Conservation (phyloP, 2,888 invertebrate genomes). For the Orthonevra nobilis region DNA sequence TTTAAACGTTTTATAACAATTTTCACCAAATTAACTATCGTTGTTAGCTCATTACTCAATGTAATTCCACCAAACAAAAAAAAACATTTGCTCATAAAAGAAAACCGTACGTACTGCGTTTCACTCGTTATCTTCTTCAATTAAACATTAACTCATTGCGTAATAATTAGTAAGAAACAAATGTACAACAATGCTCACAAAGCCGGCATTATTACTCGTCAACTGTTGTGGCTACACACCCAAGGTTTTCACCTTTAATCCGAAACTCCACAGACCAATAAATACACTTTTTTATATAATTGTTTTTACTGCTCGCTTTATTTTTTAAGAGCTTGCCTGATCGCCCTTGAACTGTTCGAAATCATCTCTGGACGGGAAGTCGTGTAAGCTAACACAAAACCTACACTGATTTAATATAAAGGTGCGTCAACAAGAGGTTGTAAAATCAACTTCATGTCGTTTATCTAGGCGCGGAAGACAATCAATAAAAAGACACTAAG, state of each 20-base stretch:
- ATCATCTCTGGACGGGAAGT: neutral
- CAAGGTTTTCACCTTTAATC: neutral
- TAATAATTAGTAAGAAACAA: neutral
- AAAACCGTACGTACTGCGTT: neutral
- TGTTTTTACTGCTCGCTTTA: neutral
- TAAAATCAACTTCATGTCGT: slow-evolving; percentile 11
- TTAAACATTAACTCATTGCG: neutral
- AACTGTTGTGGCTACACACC: too few species aligned
- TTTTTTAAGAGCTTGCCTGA: neutral
- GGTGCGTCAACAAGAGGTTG: slow-evolving; percentile 12
- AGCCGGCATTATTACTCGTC: neutral
- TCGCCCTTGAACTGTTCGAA: slow-evolving; percentile 19
- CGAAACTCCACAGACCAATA: neutral
- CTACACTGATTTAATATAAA: neutral
- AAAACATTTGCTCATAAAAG: too few species aligned
- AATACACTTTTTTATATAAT: neutral
- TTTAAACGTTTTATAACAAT: neutral
- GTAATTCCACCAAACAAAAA: neutral
- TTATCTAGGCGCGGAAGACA: slow-evolving; percentile 22
- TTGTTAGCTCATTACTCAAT: slow-evolving; percentile 5
- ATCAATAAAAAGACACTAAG: slow-evolving; percentile 12
- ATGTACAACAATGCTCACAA: slow-evolving; percentile 6
- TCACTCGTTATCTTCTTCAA: slow-evolving; percentile 5
- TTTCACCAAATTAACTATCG: slow-evolving; percentile 5
- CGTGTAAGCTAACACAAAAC: neutral